Evolutionary conservation across 2,113 vertebrate genomes (phyloP), one percentile per base, ranked within the genome.

Genomic region (Ceyx margarethae): DNA sequence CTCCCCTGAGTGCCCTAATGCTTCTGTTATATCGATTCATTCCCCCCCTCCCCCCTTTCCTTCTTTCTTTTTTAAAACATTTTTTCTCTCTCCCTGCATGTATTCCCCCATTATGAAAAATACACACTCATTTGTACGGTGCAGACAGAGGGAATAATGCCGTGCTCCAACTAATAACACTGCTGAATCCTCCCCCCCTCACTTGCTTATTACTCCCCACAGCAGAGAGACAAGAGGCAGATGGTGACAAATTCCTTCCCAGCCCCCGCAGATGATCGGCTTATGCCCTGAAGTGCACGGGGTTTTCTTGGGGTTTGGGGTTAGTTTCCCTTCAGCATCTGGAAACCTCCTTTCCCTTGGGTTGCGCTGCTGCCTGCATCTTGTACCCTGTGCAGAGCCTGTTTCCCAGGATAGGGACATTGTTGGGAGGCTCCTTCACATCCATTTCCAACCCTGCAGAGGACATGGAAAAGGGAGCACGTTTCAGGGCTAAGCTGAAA

Each of bases 201-300:
- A 87, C 96, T 95, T 90, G 92, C 95, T 96, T 95, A 96, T 97
- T 96, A 67, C 97, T 97, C 97, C 95, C 96, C 92, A 79, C 95
- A 96, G 84, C 96, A 97, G 95, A 97, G 94, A 96, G 84, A 97
- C 96, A 81, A 95, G 96, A 97, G 97, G 97, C 97, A 98, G 97
- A 97, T 97, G 97, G 97, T 96, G 95, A 97, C 94, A 96, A 96
- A 95, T 96, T 96, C 96, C 95, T 91, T 96, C 95, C 95, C 91
- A 93, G 94, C 95, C 97, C 96, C 95, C 62, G 26, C 91, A 94
- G 96, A 95, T 91, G 96, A 97, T 96, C 97, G 91, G 94, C 91
- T 97, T 95, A 93, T 93, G 95, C 91, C 96, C 97, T 88, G 75
- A 89, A 95, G 95, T 92, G 95, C 95, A 68, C 46, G 90, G 95